Percentiles rank a stretch among this genome's conserved stretches.
Conservation (phyloP, 2,888 invertebrate species). For the Brachyopa scutellaris region DNA sequence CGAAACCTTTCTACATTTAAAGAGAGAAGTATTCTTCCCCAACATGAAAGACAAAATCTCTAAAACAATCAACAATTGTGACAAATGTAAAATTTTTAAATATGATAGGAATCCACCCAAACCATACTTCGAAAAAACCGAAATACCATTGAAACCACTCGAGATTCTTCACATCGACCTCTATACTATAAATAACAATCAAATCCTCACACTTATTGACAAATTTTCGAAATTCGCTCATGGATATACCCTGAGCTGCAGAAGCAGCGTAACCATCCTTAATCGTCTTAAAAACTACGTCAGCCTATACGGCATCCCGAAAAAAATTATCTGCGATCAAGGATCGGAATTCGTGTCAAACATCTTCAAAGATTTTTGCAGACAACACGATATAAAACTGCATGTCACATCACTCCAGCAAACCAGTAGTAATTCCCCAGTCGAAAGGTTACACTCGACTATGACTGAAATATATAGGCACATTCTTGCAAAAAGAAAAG, state of each 20-base stretch:
- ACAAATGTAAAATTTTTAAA: slow-evolving; percentile 27
- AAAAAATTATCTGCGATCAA: slow-evolving; percentile 7
- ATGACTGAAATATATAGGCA: slow-evolving; percentile 66
- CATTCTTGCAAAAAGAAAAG: slow-evolving; percentile 31
- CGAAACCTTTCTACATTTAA: no score
- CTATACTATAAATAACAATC: slow-evolving; percentile 43
- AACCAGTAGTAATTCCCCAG: slow-evolving; percentile 26
- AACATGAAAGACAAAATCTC: slow-evolving; percentile 47
- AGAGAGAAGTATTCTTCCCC: slow-evolving; percentile 39
- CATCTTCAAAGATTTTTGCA: slow-evolving; percentile 54
- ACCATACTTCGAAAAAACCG: slow-evolving; percentile 47
- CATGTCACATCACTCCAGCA: slow-evolving; percentile 50
- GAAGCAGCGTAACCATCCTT: slow-evolving; percentile 22
- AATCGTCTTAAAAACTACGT: slow-evolving; percentile 17
- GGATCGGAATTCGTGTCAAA: slow-evolving; percentile 28
- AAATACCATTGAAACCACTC: slow-evolving; percentile 57
- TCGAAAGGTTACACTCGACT: slow-evolving; percentile 48
- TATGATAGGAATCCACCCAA: no score
- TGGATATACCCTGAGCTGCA: slow-evolving; percentile 24
- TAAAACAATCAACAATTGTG: slow-evolving; percentile 31
- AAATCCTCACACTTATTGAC: no score
- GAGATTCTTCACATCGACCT: slow-evolving; percentile 67
- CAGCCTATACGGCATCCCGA: slow-evolving; percentile 40
- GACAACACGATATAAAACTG: slow-evolving; percentile 31
- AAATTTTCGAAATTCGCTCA: no score